Conservation (phyloP, 2,888 invertebrate species). For the Acronicta psi region DNA sequence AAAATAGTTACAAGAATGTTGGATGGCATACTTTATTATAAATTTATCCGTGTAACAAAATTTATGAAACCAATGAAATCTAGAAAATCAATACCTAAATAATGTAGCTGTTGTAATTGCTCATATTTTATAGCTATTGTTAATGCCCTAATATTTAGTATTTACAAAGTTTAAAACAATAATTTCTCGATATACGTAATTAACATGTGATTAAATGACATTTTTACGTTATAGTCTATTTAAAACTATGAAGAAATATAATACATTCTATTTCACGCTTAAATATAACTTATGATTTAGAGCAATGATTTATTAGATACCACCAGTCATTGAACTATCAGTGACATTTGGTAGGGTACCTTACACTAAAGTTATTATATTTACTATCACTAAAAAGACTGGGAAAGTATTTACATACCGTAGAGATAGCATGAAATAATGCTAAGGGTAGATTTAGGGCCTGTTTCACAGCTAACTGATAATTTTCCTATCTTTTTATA, state of each 20-base stretch:
- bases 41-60: conserved; percentile 40
- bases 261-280: conserved; percentile 44
- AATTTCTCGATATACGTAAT: conserved; percentile 24
- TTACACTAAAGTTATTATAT: conserved; percentile 34
- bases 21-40: conserved; percentile 60
- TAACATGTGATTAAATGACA: conserved; percentile 11
- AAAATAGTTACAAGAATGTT: conserved; percentile 59
- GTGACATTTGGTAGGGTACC: conserved; percentile 35
- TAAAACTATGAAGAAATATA: conserved; percentile 44
- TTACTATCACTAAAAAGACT: conserved; percentile 52
- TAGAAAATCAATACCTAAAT: conserved; percentile 30
- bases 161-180: conserved; percentile 55
- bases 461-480: no score
- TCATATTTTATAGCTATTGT: conserved; percentile 15
- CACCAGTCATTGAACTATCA: conserved; percentile 43
- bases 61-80: conserved; percentile 30
- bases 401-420: conserved; percentile 56
- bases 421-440: conserved; percentile 43
- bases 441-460: conserved; percentile 26
- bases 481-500: no score
- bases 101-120: conserved; percentile 27
- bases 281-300: conserved; percentile 46
- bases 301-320: conserved; percentile 35
- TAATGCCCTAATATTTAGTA: conserved; percentile 60
- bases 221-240: conserved; percentile 26